Conservation (phyloP, 2,113 vertebrate genomes). For the Aptenodytes forsteri region DNA sequence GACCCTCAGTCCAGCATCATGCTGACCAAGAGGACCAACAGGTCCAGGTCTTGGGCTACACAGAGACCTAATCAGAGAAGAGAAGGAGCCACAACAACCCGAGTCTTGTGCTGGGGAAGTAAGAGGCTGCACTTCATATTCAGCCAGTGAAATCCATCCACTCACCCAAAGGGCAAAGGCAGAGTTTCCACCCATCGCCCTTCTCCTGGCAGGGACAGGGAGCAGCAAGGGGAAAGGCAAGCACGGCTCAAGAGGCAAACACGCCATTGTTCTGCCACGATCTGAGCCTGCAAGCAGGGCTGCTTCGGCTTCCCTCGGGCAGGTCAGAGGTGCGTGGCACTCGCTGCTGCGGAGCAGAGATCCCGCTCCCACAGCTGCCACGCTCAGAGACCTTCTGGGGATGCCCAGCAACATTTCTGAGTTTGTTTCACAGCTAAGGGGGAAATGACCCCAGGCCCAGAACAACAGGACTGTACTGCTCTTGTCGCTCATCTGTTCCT, state of each 20-base stretch:
- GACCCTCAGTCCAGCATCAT: background rate
- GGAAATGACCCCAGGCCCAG: background rate
- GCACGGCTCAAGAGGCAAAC: too few species aligned
- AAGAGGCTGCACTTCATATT: background rate
- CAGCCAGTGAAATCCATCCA: fast-evolving
- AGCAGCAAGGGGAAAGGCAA: background rate
- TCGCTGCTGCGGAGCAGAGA: background rate
- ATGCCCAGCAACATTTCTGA: background rate
- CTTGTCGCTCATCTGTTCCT: background rate
- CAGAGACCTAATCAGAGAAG: too few species aligned
- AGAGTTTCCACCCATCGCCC: background rate
- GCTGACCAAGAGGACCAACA: background rate
- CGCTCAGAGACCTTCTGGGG: background rate
- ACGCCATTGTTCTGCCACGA: fast-evolving
- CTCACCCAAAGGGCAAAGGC: background rate
- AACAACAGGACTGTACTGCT: background rate
- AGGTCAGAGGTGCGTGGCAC: too few species aligned
- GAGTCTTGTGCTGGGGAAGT: background rate
- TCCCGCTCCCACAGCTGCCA: background rate
- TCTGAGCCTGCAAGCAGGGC: background rate
- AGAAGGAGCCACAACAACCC: background rate
- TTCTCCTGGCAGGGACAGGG: background rate
- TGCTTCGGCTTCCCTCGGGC: background rate
- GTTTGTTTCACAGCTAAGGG: background rate
- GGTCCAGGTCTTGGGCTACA: background rate